A percentile compares a stretch with the other conserved stretches of the same genome.
phyloP scores from a whole-genome alignment of 64 coral and sea anemone species.

The Montipora foliosa region DNA sequence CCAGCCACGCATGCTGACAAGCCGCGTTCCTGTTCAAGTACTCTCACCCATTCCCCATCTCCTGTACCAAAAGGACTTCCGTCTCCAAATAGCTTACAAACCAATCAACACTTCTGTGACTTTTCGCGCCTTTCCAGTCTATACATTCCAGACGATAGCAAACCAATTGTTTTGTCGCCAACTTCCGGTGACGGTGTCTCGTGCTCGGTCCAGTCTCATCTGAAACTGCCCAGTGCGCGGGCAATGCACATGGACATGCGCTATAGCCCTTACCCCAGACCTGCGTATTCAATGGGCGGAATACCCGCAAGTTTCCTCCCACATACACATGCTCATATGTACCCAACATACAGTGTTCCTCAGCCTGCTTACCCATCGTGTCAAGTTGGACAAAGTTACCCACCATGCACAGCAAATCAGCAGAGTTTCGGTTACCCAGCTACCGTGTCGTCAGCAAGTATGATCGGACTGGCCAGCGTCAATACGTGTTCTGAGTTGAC shows the following conservation, averaged over 20 bases:
- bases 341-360: conserved; percentile 80
- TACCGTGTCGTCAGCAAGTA: conserved; percentile 44
- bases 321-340: conserved; percentile 82
- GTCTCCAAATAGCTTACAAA: neutral
- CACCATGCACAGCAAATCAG: conserved; percentile 56
- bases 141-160: conserved; percentile 70
- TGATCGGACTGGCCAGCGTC: conserved; percentile 39
- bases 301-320: conserved; percentile 72
- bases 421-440: conserved; percentile 62
- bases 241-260: conserved; percentile 94
- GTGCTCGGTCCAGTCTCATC: conserved; percentile 49
- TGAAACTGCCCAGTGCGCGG: conserved; percentile 71
- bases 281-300: conserved; percentile 82
- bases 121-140: conserved; percentile 36
- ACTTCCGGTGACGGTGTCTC: conserved; percentile 50
- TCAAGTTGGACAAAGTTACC: conserved; percentile 76
- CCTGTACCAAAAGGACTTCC: conserved; percentile 11
- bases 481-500: conserved; percentile 61
- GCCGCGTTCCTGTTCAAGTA: neutral
- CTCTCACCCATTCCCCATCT: conserved; percentile 13
- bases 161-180: conserved; percentile 62
- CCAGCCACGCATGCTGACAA: conserved; percentile 17
- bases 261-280: conserved; percentile 83
- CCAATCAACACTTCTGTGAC: conserved; percentile 18
- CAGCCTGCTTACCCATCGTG: conserved; percentile 76